phyloP scores from a whole-genome alignment of 2,888 invertebrate genomes.

The Eilema sororculum region DNA sequence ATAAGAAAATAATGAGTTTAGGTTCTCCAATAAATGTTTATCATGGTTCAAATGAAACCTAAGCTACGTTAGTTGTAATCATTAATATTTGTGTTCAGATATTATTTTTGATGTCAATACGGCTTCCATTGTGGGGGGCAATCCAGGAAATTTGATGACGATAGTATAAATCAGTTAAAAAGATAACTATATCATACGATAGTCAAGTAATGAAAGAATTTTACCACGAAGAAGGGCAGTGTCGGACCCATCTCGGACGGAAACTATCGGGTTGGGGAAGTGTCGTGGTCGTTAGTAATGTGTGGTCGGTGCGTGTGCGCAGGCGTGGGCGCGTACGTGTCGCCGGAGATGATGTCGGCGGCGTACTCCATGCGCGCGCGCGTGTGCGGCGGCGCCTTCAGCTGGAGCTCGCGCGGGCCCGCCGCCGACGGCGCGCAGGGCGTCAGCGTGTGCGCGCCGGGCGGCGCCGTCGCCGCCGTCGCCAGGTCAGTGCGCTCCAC shows the following conservation, averaged over 20 bases:
- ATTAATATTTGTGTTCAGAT: background rate
- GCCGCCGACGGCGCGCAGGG: constrained; percentile 98
- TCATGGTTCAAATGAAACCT: background rate
- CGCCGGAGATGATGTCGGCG: constrained; percentile 98
- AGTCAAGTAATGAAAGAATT: too few relatives aligned
- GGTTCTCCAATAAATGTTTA: background rate
- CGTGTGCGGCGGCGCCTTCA: constrained; percentile 94
- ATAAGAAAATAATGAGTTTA: background rate
- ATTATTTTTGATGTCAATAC: too few relatives aligned
- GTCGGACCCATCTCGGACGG: too few relatives aligned
- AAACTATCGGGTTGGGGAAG: too few relatives aligned
- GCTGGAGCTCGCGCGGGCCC: constrained; percentile 96
- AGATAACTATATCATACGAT: background rate
- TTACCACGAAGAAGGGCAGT: too few relatives aligned
- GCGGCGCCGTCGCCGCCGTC: constrained; percentile 97
- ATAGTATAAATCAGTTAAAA: background rate
- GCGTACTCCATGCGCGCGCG: constrained; percentile 96
- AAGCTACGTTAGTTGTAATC: too few relatives aligned
- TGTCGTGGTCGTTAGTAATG: too few relatives aligned
- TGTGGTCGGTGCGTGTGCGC: too few relatives aligned
- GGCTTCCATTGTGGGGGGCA: too few relatives aligned
- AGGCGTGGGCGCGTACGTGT: constrained; percentile 98
- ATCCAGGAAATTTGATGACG: too few relatives aligned
- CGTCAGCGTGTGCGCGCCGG: constrained; percentile 97
- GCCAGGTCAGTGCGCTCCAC: constrained; percentile 79